Base-by-base conservation (phyloP, 2,888 invertebrate genomes). In the Zonitis immaculata region DNA sequence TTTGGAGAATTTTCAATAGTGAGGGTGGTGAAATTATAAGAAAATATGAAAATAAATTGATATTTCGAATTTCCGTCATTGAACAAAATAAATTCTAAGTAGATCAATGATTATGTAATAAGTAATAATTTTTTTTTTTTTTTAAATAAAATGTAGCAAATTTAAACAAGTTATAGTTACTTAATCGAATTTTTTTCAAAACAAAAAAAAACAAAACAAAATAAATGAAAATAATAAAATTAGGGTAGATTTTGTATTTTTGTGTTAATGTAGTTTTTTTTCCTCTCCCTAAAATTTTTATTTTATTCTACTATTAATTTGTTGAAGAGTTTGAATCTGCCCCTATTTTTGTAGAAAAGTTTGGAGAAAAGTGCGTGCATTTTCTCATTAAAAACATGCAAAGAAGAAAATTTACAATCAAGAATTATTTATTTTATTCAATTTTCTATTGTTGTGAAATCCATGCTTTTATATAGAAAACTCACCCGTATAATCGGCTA, bases 401-500 rank as follows among this genome's bases (percentile, higher is more conserved):
- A 32, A 53, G 58, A 59, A 53, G n/a, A n/a, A n/a, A 42, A 42
- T 49, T 30, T 26, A 58, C 56, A 52, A 52, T 44, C 47, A 16
- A 39, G 28, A 42, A 42, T n/a, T n/a, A n/a, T n/a, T n/a, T n/a
- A n/a, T n/a, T n/a, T n/a, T n/a, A n/a, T n/a, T n/a, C n/a, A n/a
- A n/a, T n/a, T n/a, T n/a, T n/a, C n/a, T n/a, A n/a, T n/a, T n/a
- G n/a, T n/a, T n/a, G n/a, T n/a, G n/a, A n/a, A n/a, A n/a, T n/a
- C n/a, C n/a, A n/a, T n/a, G n/a, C n/a, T n/a, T n/a, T n/a, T n/a
- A n/a, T n/a, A n/a, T n/a, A n/a, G n/a, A n/a, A n/a, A n/a, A 82
- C 83, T 83, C 77, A 83, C 86, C 91, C 91, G 79, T 91, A 91
- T 78, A 91, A 83, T 78, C 90, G 88, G 84, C 89, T 90, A 81